These are phyloP conservation scores for Vulpes vulpes DNA, from an alignment of 2,113 vertebrate genomes.

Conservation along the genomic window DNA sequence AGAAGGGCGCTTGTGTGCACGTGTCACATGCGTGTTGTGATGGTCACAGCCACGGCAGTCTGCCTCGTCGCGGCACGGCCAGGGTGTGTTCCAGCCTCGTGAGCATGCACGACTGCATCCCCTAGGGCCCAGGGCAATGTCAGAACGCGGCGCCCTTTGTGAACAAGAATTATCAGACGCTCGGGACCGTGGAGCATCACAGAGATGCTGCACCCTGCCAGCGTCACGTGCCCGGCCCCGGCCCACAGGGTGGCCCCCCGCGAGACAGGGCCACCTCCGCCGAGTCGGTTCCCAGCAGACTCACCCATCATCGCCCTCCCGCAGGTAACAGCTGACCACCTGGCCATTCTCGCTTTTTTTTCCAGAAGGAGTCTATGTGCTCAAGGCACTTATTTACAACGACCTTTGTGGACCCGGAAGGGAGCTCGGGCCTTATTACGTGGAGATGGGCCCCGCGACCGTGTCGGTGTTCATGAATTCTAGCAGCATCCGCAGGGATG, in stretches of 20 bases:
- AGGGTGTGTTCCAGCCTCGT: not conserved
- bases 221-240: rapidly evolving
- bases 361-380: slow-evolving; percentile 72
- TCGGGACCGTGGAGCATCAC: not conserved
- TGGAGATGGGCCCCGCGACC: slow-evolving; percentile 29
- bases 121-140: not conserved
- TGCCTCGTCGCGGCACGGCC: not conserved
- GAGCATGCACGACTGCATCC: too few relatives aligned
- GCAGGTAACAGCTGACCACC: too few relatives aligned
- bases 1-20: not conserved
- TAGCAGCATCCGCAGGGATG: slow-evolving; percentile 69
- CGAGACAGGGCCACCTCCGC: not conserved
- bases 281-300: rapidly evolving
- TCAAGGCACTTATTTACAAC: slow-evolving; percentile 56
- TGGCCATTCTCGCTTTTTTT: not conserved
- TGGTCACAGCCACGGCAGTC: not conserved
- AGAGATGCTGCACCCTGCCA: not conserved
- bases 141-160: not conserved
- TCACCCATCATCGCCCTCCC: rapidly evolving
- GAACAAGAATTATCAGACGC: not conserved
- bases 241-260: rapidly evolving
- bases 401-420: slow-evolving; percentile 40
- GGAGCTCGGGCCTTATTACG: slow-evolving; percentile 78
- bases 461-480: slow-evolving; percentile 75
- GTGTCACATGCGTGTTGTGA: rapidly evolving